Conservation (phyloP, 2,888 invertebrate genomes). For the Platycnemis pennipes region DNA sequence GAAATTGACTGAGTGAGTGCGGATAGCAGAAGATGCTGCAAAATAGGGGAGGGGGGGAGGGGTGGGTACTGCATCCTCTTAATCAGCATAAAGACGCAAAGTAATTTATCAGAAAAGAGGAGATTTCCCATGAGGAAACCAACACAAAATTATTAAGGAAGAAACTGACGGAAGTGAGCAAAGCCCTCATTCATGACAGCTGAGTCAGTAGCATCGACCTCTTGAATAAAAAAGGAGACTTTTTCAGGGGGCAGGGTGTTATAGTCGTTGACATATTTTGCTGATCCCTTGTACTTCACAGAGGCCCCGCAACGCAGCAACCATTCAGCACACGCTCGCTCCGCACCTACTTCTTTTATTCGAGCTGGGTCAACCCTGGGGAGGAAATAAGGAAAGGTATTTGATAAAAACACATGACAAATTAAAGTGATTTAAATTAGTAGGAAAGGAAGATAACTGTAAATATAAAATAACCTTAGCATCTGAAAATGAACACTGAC, state of each 20-base stretch:
- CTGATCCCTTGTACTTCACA: conserved; percentile 85
- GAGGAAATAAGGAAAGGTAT: conserved; percentile 33
- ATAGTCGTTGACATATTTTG: conserved; percentile 85
- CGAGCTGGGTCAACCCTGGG: conserved; percentile 84
- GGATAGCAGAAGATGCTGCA: no score
- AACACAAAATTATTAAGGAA: not conserved
- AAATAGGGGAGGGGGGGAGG: no score
- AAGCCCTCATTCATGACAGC: conserved; percentile 93
- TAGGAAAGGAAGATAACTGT: no score
- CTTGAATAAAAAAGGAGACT: conserved; percentile 81
- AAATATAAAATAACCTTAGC: no score
- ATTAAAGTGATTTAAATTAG: no score
- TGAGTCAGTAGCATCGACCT: conserved; percentile 90
- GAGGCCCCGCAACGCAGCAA: conserved; percentile 93
- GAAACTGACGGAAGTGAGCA: conserved; percentile 85
- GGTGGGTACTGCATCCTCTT: no score
- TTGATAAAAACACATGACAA: conserved; percentile 73
- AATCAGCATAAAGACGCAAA: not conserved
- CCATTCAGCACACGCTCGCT: conserved; percentile 97
- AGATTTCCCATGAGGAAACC: not conserved
- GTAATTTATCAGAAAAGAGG: not conserved
- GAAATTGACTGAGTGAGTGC: no score
- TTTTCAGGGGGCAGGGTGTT: conserved; percentile 86
- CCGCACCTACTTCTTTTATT: conserved; percentile 88
- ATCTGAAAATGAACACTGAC: no score